Base-by-base conservation (phyloP, 1,140 invertebrate genomes). In the Drosophila miranda region DNA sequence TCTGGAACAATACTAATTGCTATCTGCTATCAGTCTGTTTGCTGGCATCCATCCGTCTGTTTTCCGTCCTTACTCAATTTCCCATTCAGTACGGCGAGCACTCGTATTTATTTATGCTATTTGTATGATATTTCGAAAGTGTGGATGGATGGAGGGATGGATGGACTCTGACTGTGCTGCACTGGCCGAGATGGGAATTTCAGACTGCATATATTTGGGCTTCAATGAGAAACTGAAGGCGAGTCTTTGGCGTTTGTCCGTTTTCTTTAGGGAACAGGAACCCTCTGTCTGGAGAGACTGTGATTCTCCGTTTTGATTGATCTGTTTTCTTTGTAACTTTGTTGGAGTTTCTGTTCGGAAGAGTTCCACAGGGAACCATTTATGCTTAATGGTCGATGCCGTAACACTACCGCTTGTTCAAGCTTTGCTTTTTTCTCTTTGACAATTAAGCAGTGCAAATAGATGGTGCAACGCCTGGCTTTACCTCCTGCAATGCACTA, bases 1-100 rank as follows among this genome's bases (percentile, higher is more conserved):
- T 19, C 6, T 2, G 44, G 30, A 46, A 68, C 30, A 68, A 68
- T 68, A 43, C 50, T 50, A 68, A 68, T 68, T 68, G 49, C 34
- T 48, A 68, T 68, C 64, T 56, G 49, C 13, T 53, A 67, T 69
- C 63, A 49, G 63, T 56, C 34, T 52, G 34, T 38, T 48, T 56
- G 34, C 26, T 30, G 38, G 44, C 61, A 48, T 55, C 53, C 66
- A 67, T 56, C 55, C 55, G 28, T 34, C 14, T 13, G 26, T 8
- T 14, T 9, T 26, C 2, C 3, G 13, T 6, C 11, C 6, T 6
- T 50, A 9, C 50, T 38, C 14, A 21, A 8, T 41, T 41, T 13
- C 50, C 45, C 57, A 45, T 43, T 42, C 64, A 46, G 43, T 42
- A 28, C 23, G 42, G 28, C 46, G 41, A 54, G 46, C 48, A 64